These are phyloP conservation scores for Paedocypris sp. DNA, from an alignment of 2,113 vertebrate species.

Conservation along the genomic window DNA sequence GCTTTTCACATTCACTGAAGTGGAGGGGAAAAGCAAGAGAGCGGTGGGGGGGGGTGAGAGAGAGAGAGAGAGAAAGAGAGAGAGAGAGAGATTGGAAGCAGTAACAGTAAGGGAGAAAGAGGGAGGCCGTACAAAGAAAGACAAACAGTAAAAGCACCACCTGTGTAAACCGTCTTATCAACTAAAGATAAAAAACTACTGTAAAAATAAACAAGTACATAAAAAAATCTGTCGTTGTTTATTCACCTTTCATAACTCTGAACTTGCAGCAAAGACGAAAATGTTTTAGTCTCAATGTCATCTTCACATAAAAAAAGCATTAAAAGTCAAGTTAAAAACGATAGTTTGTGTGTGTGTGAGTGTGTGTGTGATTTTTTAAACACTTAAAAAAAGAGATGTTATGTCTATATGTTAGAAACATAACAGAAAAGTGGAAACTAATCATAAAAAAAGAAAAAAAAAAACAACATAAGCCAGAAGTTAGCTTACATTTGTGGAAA, in stretches of 20 bases:
- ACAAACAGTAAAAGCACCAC: slow-evolving; percentile 41
- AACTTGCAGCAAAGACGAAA: neutral
- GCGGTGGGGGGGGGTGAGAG: neutral
- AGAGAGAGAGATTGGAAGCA: neutral
- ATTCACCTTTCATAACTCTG: neutral
- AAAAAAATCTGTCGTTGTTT: neutral
- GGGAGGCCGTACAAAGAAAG: neutral
- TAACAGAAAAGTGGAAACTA: too few relatives aligned
- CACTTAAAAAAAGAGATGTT: too few relatives aligned
- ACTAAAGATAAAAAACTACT: slow-evolving; percentile 50
- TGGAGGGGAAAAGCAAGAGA: slow-evolving; percentile 32
- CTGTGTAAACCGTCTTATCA: slow-evolving; percentile 61
- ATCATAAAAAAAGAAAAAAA: slow-evolving; percentile 20
- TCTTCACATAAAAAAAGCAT: too few relatives aligned
- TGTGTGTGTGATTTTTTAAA: too few relatives aligned
- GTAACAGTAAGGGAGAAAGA: slow-evolving; percentile 1
- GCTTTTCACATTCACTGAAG: slow-evolving; percentile 48
- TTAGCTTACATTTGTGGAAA: neutral
- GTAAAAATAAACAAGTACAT: too few relatives aligned
- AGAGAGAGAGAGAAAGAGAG: neutral
- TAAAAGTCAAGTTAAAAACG: too few relatives aligned
- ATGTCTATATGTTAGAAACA: too few relatives aligned
- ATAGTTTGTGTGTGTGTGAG: too few relatives aligned
- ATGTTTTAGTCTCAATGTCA: too few relatives aligned
- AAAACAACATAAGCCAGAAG: slow-evolving; percentile 17